Evolutionary conservation across 2,888 invertebrate genomes (phyloP), one percentile per base, ranked within the genome.

Genomic region (Erpobdella octoculata): DNA sequence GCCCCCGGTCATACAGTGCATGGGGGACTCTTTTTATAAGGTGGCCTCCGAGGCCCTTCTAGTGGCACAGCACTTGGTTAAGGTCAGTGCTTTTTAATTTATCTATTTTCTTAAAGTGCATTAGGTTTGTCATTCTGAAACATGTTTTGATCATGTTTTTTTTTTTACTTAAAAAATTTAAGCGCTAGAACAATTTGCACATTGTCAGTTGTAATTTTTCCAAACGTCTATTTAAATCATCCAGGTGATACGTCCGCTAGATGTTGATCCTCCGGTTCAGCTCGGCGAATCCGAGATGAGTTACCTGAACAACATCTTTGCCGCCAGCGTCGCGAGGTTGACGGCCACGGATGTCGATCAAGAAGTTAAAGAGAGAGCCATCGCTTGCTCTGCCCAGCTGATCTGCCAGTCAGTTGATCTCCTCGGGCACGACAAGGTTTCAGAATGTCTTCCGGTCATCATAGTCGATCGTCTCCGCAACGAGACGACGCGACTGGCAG

Each of bases 351-450:
- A 98, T 82, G 94, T 97, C 80, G 98, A 98, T 85, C 97, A 98
- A 83, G 98, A 98, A 85, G 97, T 98, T 0, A 97, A 98, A 83
- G 98, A 98, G 81, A 88, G 94, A 33, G 95, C 98, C 12, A 97
- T 98, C 75, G 91, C 93, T 0, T 93, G 96, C 79, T 81, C 82
- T 84, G 94, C 95, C 18, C 93, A 95, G 83, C 89, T 96, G 67
- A 88, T 97, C 66, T 90, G 92, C 74, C 92, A 92, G 82, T 88
- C 96, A 77, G 95, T 94, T 0, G 93, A 95, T 83, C 88, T 89
- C 77, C 84, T 95, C 68, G 76, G 87, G 83, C 82, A 85, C 69
- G 92, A 95, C 82, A 38, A 58, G 21, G 86, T 96, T 71, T 88
- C 0, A 21, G 87, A 88, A 5, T 96, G 95, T 82, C 86, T 98